Evolutionary conservation across 2,797 vertebrate species (phyloP), one percentile per base, ranked within the genome.

Genomic region (Anniella stebbinsi): DNA sequence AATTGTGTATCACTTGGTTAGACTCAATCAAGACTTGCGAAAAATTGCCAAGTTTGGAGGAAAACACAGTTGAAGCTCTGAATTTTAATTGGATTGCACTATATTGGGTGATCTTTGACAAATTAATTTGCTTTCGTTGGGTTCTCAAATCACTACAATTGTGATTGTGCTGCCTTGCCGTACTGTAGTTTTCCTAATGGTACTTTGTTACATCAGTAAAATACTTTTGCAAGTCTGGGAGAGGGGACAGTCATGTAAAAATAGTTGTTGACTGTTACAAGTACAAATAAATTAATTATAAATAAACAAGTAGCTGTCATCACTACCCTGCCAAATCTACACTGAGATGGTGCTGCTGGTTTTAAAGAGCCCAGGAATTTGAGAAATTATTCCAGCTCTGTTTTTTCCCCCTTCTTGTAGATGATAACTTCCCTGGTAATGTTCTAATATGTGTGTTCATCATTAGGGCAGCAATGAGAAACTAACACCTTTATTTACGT

Each of bases 51-150:
- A 85, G 25, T 21, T 69, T 4, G 60, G 54, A 23, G 4, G 45
- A 91, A 13, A 36, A 54, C 0, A 0, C 28, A 28, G 17, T 17
- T 28, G 3, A 83, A 4, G 2, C 7, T 8, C 23, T 90, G 57
- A 67, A 36, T 13, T 88, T 38, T 18, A 10, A 2, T 54, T 84
- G 38, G 45, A 36, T 81, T 28, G 30, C 70, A 36, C 51, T 48
- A 18, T 23, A 3, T 7, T 54, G 25, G 10, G 13, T 85, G n/a
- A 45, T 60, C 30, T 30, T 84, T 5, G 30, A 17, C 69, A 83
- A 23, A 45, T 77, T n/a, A 45, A 2, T 15, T 8, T 87, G 11
- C 38, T 1, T 51, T 51, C 18, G 12, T 69, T 69, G 60, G 11
- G 21, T 80, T 36, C 86, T 54, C 36, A 78, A 2, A 67, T 54